Evolutionary conservation across 2,888 invertebrate species (phyloP).

Genomic region (Linnaemya tessellans): DNA sequence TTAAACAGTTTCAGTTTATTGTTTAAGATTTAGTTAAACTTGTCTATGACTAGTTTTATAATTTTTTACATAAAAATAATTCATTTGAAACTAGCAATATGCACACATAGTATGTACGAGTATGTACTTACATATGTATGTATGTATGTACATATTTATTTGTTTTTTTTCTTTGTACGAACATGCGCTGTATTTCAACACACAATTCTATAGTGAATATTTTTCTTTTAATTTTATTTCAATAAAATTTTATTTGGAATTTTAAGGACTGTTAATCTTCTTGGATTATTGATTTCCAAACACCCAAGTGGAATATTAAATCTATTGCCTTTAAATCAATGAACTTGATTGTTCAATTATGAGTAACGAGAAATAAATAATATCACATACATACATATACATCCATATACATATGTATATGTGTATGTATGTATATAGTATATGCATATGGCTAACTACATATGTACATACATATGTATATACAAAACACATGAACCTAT

Average conservation of each 20-base stretch:
- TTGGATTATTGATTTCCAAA: slow-evolving; percentile 46
- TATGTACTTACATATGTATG: too few relatives aligned
- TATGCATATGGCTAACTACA: too few relatives aligned
- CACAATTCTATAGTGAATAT: not conserved
- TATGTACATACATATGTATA: too few relatives aligned
- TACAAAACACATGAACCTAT: too few relatives aligned
- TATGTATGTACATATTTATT: not conserved
- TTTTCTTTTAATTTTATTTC: slow-evolving; percentile 9
- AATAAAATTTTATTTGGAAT: slow-evolving; percentile 10
- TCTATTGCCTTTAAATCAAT: slow-evolving; percentile 9
- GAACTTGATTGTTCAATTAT: slow-evolving; percentile 19
- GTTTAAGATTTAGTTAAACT: slow-evolving; percentile 28
- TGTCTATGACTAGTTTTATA: slow-evolving; percentile 12
- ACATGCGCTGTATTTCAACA: slow-evolving; percentile 52
- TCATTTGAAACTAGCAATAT: not conserved
- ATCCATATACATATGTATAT: not conserved
- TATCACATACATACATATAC: not conserved
- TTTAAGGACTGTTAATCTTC: slow-evolving; percentile 67
- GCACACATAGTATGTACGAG: too few relatives aligned
- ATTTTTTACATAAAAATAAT: not conserved
- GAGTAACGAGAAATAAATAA: not conserved
- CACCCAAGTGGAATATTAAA: not conserved
- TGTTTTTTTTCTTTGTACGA: not conserved
- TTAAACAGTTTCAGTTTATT: slow-evolving; percentile 14
- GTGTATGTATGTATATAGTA: too few relatives aligned